Percentiles rank a stretch among this genome's conserved stretches.
Conservation (phyloP, 1,140 invertebrate species). For the Armadillidium nasatum region DNA sequence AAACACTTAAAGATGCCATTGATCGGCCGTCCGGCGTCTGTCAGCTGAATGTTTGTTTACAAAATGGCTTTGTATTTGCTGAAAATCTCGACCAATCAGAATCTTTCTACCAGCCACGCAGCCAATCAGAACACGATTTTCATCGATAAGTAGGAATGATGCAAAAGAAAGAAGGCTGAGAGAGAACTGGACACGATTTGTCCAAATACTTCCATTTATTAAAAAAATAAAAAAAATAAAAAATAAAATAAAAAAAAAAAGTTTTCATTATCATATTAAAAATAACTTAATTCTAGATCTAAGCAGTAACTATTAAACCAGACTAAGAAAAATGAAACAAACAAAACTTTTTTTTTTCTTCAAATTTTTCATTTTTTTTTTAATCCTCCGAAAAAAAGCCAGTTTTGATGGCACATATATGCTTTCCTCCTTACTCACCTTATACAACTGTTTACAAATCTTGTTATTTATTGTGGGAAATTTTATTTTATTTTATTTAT, state of each 20-base stretch:
- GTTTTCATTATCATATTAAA: background rate
- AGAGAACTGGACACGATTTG: constrained; percentile 15
- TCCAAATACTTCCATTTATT: background rate
- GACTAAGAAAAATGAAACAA: no score
- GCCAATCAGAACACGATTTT: constrained; percentile 36
- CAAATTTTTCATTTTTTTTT: no score
- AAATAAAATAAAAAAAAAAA: background rate
- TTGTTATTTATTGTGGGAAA: background rate
- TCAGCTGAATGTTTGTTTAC: constrained; percentile 46
- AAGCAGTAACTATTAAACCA: no score
- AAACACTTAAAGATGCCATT: constrained; percentile 43
- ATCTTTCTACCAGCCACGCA: constrained; percentile 11
- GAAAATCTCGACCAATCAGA: constrained; percentile 38
- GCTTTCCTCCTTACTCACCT: no score
- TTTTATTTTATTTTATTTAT: background rate
- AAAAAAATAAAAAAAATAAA: background rate
- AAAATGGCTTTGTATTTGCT: constrained; percentile 44
- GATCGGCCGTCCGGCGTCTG: constrained; percentile 44
- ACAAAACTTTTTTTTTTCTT: no score
- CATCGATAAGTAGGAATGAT: constrained; percentile 28
- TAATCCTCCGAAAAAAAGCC: no score
- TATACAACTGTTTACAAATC: background rate
- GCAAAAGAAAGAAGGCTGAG: constrained; percentile 25
- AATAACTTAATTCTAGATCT: background rate
- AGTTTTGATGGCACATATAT: no score